Base-by-base conservation (phyloP, 2,888 invertebrate genomes). In the Rhimphoctona megacephalus region DNA sequence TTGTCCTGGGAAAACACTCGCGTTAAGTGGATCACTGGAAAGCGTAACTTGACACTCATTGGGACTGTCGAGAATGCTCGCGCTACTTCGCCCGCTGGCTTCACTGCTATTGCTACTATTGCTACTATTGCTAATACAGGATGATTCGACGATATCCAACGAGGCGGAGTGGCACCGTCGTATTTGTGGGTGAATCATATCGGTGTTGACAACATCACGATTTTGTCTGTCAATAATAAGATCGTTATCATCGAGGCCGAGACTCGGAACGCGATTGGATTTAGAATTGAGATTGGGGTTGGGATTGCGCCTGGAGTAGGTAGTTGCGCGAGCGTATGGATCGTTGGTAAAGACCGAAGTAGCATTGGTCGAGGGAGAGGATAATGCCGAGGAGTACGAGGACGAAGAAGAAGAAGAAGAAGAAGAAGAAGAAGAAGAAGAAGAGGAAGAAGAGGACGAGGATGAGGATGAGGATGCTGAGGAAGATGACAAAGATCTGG, bases 111-210 rank as follows among this genome's bases (percentile, higher is more conserved):
- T 73, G 36, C 85, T 85, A 46, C 78, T 82, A 70, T 81, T 87
- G 81, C 86, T 84, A 64, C 81, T 85, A 76, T 87, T 87, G 82
- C 87, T 87, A 85, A 86, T 88, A 82, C 89, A 95, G 89, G 95
- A 96, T 61, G 96, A 96, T 91, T 96, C 96, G 64, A 95, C 96
- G 82, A 96, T 95, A 90, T 96, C 96, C 61, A 96, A 96, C 64
- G 95, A 95, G 81, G 95, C 96, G 81, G 96, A 96, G 91, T 96
- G 96, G 92, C 96, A 95, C 78, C 95, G 94, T 78, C 93, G 90
- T 17, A 72, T 64, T 17, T 80, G 33, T 2, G n/a, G n/a, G 7
- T 33, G 57, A n/a, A 78, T 72, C 25, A 49, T 52, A 6, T 52
- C 72, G 64, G 52, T 6, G 64, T 57, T 67, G 36, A 72, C 36